Base-by-base conservation (phyloP, 1,140 invertebrate genomes). In the Lerema accius region DNA sequence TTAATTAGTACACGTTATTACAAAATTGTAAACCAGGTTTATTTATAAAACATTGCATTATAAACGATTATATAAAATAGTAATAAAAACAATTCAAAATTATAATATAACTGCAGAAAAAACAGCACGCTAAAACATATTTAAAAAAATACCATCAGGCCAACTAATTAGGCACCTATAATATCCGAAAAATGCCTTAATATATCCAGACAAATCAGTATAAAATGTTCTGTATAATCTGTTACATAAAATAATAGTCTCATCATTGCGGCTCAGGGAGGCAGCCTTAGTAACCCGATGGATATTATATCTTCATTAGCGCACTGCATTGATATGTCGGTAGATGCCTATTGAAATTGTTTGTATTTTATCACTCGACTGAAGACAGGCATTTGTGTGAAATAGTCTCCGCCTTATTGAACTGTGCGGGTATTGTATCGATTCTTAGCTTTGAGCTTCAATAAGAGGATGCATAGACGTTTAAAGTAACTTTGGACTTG, bases 271-370 rank as follows among this genome's bases (percentile, higher is more conserved):
- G 13, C 7, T 13, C 17, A 43, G n/a, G n/a, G 53, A 43, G 51
- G 39, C 53, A 56, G 10, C 53, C 53, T 43, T 43, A 14, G 39
- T 55, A 60, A 39, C 65, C 65, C 80, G 80, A 77, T 77, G 76
- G 84, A 87, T 87, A 87, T 87, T 87, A 86, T 87, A 87, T 87
- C 84, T 87, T 87, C 84, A 87, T 87, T 87, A 87, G 77, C 81
- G 84, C 69, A 76, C 74, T 67, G 80, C 84, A 87, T 87, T 87
- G 82, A 87, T 85, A 80, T 69, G 84, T 87, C 84, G 53, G 76
- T 80, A 79, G 79, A 71, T 55, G 72, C 64, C 77, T 69, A 85
- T 84, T 85, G 80, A 81, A 82, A 82, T 82, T 76, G 84, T 83
- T 74, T 84, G 80, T 84, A 77, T 82, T 84, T 84, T 86, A 86